phyloP scores from a whole-genome alignment of 2,888 invertebrate species.

The Amphipoea oculea region DNA sequence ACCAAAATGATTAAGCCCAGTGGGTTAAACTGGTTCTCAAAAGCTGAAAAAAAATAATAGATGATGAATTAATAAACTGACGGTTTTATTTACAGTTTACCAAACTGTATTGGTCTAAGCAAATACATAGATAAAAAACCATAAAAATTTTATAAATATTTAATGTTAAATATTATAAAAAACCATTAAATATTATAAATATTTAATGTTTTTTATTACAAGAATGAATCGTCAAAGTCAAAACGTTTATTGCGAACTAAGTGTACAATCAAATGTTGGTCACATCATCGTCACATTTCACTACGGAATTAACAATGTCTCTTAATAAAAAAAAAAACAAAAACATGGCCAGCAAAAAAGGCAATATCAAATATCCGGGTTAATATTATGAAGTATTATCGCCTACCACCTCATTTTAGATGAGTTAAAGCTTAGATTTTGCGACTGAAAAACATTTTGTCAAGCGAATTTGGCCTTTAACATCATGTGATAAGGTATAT shows the following conservation, averaged over 20 bases:
- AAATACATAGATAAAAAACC: not conserved
- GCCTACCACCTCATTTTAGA: slow-evolving; percentile 65
- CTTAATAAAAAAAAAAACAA: slow-evolving; percentile 38
- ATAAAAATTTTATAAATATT: not conserved
- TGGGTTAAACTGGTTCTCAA: not conserved
- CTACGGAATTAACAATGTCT: slow-evolving; percentile 43
- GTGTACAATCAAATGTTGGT: too few species aligned
- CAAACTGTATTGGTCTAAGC: not conserved
- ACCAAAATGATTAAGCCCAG: not conserved
- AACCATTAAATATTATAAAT: not conserved
- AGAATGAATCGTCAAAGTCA: not conserved
- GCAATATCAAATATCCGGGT: slow-evolving; percentile 75
- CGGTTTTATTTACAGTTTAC: not conserved
- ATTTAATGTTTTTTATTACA: not conserved
- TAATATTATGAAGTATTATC: slow-evolving; percentile 68
- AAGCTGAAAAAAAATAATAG: not conserved
- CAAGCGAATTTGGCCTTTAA: slow-evolving; percentile 71
- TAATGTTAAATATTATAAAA: too few species aligned
- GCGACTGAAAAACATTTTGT: slow-evolving; percentile 13
- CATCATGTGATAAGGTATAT: slow-evolving; percentile 65
- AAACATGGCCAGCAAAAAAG: slow-evolving; percentile 62
- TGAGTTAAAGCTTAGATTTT: slow-evolving; percentile 40
- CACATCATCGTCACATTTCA: slow-evolving; percentile 32
- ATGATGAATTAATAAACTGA: not conserved
- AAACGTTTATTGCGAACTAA: too few species aligned